phyloP scores from a whole-genome alignment of 1,140 invertebrate genomes.

The Anastrepha obliqua region DNA sequence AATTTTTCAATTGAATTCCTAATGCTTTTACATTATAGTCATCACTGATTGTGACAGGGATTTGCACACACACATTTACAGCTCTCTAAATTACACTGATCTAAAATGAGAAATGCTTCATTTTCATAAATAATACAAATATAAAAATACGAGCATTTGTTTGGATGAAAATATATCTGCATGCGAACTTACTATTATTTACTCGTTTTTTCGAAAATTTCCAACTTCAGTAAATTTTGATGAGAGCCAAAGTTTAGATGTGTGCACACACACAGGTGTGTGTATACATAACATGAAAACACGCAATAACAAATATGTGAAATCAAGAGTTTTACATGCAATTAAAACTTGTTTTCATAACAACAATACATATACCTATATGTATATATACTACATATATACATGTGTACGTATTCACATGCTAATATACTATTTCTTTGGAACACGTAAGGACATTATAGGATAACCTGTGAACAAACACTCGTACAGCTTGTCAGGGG shows the following conservation, averaged over 20 bases:
- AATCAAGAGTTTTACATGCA: background rate
- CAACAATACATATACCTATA: background rate
- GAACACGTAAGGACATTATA: too few species aligned
- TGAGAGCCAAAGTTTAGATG: background rate
- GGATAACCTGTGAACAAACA: too few species aligned
- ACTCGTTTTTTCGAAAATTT: background rate
- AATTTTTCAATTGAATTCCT: conserved; percentile 45
- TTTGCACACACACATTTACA: background rate
- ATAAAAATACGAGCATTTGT: background rate
- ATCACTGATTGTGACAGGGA: background rate
- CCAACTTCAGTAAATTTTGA: background rate
- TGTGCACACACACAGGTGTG: background rate
- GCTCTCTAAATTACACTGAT: background rate
- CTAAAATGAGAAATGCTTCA: background rate
- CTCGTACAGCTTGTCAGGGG: too few species aligned
- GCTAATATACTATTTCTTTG: too few species aligned
- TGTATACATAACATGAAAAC: background rate
- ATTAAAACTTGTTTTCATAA: conserved; percentile 5
- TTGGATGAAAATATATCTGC: background rate
- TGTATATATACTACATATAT: background rate
- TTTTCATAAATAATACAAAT: background rate
- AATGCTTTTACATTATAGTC: conserved; percentile 6
- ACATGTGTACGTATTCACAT: too few species aligned
- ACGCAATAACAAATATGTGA: background rate
- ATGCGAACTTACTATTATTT: background rate